These are phyloP conservation scores for Vesta saturnalis DNA, from an alignment of 2,888 invertebrate species.

Conservation along the genomic window DNA sequence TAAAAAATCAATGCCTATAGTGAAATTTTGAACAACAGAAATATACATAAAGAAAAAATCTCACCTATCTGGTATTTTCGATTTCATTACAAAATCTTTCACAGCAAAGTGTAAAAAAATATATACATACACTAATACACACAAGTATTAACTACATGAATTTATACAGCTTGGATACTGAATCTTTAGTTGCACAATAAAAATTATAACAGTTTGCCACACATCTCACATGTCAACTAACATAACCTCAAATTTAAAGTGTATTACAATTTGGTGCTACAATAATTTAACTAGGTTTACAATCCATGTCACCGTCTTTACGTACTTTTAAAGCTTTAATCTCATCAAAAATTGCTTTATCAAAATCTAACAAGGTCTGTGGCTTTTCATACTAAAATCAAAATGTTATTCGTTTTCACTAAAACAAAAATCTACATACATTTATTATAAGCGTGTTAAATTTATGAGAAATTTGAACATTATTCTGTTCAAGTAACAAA, in stretches of 20 bases:
- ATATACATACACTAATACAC: too few relatives aligned
- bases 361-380: conserved; percentile 73
- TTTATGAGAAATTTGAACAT: conserved; percentile 74
- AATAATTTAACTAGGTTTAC: conserved; percentile 57
- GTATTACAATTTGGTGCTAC: too few relatives aligned
- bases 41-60: too few relatives aligned
- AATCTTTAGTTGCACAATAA: not conserved
- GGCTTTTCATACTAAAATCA: conserved; percentile 81
- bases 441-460: conserved; percentile 81
- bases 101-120: not conserved
- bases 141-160: not conserved
- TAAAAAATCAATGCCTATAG: too few relatives aligned
- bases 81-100: not conserved
- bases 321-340: conserved; percentile 55
- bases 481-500: conserved; percentile 69
- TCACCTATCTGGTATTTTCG: not conserved
- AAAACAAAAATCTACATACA: conserved; percentile 61
- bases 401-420: conserved; percentile 28
- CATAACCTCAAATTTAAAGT: conserved; percentile 6
- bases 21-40: too few relatives aligned
- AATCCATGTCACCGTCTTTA: conserved; percentile 53
- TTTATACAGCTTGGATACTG: too few relatives aligned
- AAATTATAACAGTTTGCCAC: conserved; percentile 1
- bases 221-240: not conserved
- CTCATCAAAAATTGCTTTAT: conserved; percentile 66